Percentiles rank a stretch among this genome's conserved stretches.
Evolutionary conservation across 2,797 vertebrate species (phyloP).

Genomic region (Synaphobranchus kaupii): DNA sequence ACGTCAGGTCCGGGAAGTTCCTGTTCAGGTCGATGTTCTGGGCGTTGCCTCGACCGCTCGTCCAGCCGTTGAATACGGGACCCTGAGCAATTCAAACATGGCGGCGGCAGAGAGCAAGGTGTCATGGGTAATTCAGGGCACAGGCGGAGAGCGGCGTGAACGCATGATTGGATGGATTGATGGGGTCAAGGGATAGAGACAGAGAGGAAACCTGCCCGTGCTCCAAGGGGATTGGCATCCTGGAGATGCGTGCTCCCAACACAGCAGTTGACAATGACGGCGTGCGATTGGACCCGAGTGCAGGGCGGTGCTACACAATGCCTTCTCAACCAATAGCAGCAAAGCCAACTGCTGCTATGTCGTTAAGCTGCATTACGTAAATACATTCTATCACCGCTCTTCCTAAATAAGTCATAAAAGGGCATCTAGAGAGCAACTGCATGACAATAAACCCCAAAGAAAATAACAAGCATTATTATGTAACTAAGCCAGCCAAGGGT

Average conservation of each 20-base stretch:
- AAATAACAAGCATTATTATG: not conserved
- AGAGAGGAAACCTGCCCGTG: conserved; percentile 6
- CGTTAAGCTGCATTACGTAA: not conserved
- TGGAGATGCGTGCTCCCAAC: not conserved
- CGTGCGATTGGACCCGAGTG: conserved; percentile 8
- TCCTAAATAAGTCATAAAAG: not conserved
- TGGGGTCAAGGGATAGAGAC: not conserved
- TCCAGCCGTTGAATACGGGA: conserved; percentile 89
- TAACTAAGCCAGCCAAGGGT: not conserved
- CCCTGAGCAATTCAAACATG: conserved; percentile 74
- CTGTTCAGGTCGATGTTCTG: conserved; percentile 95
- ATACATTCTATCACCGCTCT: not conserved
- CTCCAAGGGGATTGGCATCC: conserved; percentile 12
- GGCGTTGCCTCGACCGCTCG: conserved; percentile 84
- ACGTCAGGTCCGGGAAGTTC: conserved; percentile 95
- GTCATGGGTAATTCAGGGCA: not conserved
- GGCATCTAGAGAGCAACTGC: not conserved
- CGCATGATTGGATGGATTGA: not conserved
- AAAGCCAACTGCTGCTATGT: not conserved
- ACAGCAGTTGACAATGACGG: conserved; percentile 1
- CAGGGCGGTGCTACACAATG: not conserved
- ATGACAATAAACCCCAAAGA: not conserved
- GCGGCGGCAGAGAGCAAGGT: not conserved
- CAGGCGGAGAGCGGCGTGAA: not conserved
- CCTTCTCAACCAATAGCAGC: not conserved